These are phyloP conservation scores for Drosophila teissieri DNA, from an alignment of 1,140 invertebrate genomes.

Conservation along the genomic window DNA sequence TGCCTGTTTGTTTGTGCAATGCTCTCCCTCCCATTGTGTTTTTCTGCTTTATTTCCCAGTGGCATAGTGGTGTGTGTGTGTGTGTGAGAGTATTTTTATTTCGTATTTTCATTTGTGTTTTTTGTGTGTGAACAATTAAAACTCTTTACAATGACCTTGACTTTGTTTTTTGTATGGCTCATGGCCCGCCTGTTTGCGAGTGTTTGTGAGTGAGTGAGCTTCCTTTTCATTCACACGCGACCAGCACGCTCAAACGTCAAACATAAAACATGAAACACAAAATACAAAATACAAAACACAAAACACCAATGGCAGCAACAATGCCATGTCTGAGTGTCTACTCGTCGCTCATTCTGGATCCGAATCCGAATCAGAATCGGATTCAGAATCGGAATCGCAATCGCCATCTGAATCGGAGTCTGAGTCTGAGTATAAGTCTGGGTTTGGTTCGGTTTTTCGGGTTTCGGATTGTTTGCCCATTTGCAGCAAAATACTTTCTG, in stretches of 20 bases:
- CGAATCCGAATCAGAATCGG: constrained; percentile 34
- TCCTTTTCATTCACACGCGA: constrained; percentile 82
- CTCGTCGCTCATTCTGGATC: constrained; percentile 68
- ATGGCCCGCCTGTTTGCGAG: not conserved
- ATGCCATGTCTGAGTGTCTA: constrained; percentile 78
- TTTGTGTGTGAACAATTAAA: constrained; percentile 83
- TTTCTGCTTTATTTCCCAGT: constrained; percentile 40
- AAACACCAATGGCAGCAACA: constrained; percentile 71
- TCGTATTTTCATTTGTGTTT: constrained; percentile 42
- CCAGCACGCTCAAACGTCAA: constrained; percentile 81
- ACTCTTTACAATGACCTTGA: constrained; percentile 85
- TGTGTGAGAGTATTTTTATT: constrained; percentile 61
- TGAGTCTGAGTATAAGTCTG: constrained; percentile 25
- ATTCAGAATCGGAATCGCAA: constrained; percentile 17
- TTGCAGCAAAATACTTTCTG: constrained; percentile 37
- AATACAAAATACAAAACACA: constrained; percentile 75
- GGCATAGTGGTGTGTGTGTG: constrained; percentile 21
- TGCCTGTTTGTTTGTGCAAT: constrained; percentile 76
- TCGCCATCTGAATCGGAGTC: not conserved
- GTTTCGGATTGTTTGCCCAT: constrained; percentile 24
- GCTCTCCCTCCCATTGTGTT: constrained; percentile 63
- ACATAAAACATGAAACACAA: constrained; percentile 73
- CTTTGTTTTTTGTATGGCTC: constrained; percentile 75
- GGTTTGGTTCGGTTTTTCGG: constrained; percentile 29
- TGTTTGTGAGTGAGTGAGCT: constrained; percentile 64